Base-by-base conservation (phyloP, 2,113 vertebrate genomes). In the Pogonocichla stellata region DNA sequence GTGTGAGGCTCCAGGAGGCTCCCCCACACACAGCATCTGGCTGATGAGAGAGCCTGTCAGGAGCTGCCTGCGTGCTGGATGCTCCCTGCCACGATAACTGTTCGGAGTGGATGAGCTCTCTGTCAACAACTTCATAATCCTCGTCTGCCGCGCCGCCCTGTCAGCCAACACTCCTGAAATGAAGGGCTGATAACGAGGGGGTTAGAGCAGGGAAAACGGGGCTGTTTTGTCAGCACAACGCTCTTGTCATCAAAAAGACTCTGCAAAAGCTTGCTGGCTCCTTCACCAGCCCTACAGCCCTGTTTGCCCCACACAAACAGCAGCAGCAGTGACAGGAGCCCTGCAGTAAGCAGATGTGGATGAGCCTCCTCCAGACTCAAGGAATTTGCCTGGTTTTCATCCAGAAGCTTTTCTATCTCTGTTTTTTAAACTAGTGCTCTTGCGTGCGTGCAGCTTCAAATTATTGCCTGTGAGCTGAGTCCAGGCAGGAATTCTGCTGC, bases 51-150 rank as follows among this genome's bases (percentile, higher is more conserved):
- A 67, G 88, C 19, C 95, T 96, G 95, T 96, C 95, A 96, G 92
- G 93, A 96, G 79, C 93, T 84, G 92, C 71, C 94, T 94, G 95
- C n/a, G 19, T 62, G 87, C 82, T 66, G 91, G 95, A 87, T 95
- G 96, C 94, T 96, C 93, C 89, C 95, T n/a, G 70, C 6, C 22
- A 94, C 50, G 82, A 95, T 66, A 95, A 88, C 92, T 88, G 88
- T 2, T 80, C 82, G 5, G 31, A 80, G 95, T 83, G 93, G 95
- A 94, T 92, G 93, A 96, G 94, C 86, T 80, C 64, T 92, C 96
- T 96, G 96, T 97, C 95, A 96, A 90, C 93, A 95, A 10, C 94
- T 96, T 94, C 86, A 93, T 94, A 96, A 97, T 51, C 92, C 67
- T 67, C 7, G 50, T 89, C 94, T 90, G 91, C 93, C 60, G 34